Conservation (phyloP, 2,797 vertebrate genomes). For the Rhabdophis nuchalis region DNA sequence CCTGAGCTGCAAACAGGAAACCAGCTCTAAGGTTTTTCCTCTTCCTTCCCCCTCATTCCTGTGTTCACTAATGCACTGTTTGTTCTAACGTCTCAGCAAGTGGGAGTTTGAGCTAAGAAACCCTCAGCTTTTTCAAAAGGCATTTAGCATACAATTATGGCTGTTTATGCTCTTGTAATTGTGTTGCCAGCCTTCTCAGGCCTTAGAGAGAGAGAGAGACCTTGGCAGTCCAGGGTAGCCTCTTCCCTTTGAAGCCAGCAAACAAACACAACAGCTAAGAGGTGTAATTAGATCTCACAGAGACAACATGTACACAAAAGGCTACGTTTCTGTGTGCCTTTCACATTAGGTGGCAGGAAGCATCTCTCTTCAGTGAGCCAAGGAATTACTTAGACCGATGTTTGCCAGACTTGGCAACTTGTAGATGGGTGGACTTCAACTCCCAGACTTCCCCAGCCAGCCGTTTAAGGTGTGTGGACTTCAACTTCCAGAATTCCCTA, state of each 20-base stretch:
- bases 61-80: conserved; percentile 64
- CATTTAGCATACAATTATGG: conserved; percentile 63
- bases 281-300: conserved; percentile 58
- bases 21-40: conserved; percentile 12
- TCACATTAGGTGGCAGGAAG: conserved; percentile 32
- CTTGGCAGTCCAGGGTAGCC: conserved; percentile 63
- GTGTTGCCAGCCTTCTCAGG: conserved; percentile 53
- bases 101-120: conserved; percentile 64
- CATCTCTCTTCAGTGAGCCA: not conserved
- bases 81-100: conserved; percentile 62
- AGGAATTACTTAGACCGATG: not conserved
- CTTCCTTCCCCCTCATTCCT: conserved; percentile 34
- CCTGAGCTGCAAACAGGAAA: conserved; percentile 16
- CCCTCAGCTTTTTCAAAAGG: conserved; percentile 65
- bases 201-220: conserved; percentile 52
- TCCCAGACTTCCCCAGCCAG: not conserved
- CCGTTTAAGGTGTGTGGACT: not conserved
- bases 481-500: not conserved
- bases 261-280: conserved; percentile 19
- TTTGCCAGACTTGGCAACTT: not conserved
- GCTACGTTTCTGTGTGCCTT: conserved; percentile 19
- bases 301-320: conserved; percentile 52
- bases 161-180: conserved; percentile 62
- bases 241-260: conserved; percentile 31
- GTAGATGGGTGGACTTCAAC: not conserved